Evolutionary conservation across 2,797 vertebrate genomes (phyloP).

Genomic region (Rhyacichthys aspro): DNA sequence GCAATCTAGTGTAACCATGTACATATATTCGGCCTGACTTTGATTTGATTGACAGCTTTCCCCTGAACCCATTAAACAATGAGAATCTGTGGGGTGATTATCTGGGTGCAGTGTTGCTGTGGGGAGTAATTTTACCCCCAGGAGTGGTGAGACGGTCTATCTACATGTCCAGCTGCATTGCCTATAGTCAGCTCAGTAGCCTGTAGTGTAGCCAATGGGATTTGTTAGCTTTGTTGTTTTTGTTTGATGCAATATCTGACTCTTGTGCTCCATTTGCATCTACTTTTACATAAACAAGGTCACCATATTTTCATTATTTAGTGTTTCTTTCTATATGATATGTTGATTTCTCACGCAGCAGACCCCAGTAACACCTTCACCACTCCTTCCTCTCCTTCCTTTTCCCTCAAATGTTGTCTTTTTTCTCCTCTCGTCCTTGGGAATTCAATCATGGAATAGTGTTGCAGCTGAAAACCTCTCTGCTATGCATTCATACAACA

Average conservation of each 20-base stretch:
- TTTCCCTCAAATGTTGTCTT: constrained; percentile 21
- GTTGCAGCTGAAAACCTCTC: constrained; percentile 58
- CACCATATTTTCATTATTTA: constrained; percentile 19
- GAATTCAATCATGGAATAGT: constrained; percentile 73
- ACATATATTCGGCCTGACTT: constrained; percentile 63
- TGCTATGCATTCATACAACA: constrained; percentile 66
- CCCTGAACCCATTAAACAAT: constrained; percentile 47
- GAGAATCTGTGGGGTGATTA: constrained; percentile 56
- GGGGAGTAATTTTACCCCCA: constrained; percentile 58
- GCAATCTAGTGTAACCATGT: constrained; percentile 47
- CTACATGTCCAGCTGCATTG: constrained; percentile 56
- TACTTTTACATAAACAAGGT: constrained; percentile 15
- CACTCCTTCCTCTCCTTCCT: constrained; percentile 18
- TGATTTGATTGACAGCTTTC: constrained; percentile 70
- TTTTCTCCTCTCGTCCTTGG: constrained; percentile 61
- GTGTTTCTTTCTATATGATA: constrained; percentile 15
- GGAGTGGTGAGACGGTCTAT: constrained; percentile 56
- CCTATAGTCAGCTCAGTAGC: constrained; percentile 31
- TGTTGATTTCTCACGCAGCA: constrained; percentile 25
- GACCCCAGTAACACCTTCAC: constrained; percentile 15
- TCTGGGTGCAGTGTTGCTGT: constrained; percentile 50
- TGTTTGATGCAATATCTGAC: constrained; percentile 22
- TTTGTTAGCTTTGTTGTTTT: constrained; percentile 31
- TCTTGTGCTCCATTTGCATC: constrained; percentile 8
- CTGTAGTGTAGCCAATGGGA: constrained; percentile 29